phyloP scores from a whole-genome alignment of 2,888 invertebrate genomes.

The Anarsia innoxiella region DNA sequence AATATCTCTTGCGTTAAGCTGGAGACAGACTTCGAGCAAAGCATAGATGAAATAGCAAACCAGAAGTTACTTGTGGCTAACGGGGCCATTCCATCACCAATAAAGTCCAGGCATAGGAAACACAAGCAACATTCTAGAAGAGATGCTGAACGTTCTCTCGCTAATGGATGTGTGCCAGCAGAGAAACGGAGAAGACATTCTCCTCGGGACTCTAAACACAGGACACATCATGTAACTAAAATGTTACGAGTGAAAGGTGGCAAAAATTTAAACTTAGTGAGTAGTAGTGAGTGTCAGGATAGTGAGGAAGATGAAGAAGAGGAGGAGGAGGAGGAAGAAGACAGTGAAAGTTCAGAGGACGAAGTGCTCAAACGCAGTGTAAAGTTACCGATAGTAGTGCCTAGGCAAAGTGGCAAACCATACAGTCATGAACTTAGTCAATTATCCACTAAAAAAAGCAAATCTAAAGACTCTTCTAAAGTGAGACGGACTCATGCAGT shows the following conservation, averaged over 20 bases:
- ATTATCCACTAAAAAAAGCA: slow-evolving; percentile 70
- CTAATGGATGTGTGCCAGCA: slow-evolving; percentile 54
- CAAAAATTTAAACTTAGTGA: slow-evolving; percentile 70
- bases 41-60: slow-evolving; percentile 65
- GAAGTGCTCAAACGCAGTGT: slow-evolving; percentile 64
- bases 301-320: slow-evolving; percentile 42
- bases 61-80: slow-evolving; percentile 54
- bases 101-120: slow-evolving; percentile 55
- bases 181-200: slow-evolving; percentile 60
- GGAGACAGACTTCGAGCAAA: slow-evolving; percentile 70
- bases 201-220: slow-evolving; percentile 37
- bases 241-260: slow-evolving; percentile 66
- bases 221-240: slow-evolving; percentile 47
- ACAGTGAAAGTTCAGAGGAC: slow-evolving; percentile 62
- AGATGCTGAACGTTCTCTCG: slow-evolving; percentile 39
- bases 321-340: slow-evolving; percentile 28
- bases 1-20: slow-evolving; percentile 59
- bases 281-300: slow-evolving; percentile 65
- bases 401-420: slow-evolving; percentile 66
- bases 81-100: slow-evolving; percentile 46
- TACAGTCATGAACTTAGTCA: slow-evolving; percentile 75
- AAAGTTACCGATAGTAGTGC: slow-evolving; percentile 64
- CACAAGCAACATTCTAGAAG: slow-evolving; percentile 61
- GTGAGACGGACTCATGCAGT: slow-evolving; percentile 55
- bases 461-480: slow-evolving; percentile 49